Percentiles rank a stretch among this genome's conserved stretches.
Conservation (phyloP, 2,888 invertebrate species). For the Asteroscopus sphinx region DNA sequence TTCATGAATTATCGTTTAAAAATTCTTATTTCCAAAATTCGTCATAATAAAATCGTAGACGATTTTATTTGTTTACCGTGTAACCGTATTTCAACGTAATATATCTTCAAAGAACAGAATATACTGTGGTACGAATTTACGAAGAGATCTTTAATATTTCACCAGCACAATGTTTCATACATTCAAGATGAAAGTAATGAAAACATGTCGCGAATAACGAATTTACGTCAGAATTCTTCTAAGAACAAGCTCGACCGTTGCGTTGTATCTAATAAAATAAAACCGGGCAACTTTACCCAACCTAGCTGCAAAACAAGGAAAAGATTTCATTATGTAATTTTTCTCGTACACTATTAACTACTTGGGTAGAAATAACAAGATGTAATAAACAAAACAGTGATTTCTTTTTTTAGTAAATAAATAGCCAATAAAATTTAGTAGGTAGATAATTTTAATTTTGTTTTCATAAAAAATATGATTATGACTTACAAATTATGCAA, state of each 20-base stretch:
- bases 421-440: too few species aligned
- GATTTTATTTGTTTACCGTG: slow-evolving; percentile 25
- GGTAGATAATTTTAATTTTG: too few species aligned
- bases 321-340: slow-evolving; percentile 30
- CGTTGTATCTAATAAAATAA: slow-evolving; percentile 49
- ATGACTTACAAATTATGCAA: too few species aligned
- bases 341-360: background rate
- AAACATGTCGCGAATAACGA: slow-evolving; percentile 59
- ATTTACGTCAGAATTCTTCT: slow-evolving; percentile 55
- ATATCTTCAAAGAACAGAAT: slow-evolving; percentile 46
- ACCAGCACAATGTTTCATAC: slow-evolving; percentile 44
- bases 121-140: slow-evolving; percentile 30
- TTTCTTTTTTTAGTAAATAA: too few species aligned
- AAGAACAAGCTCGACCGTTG: slow-evolving; percentile 44
- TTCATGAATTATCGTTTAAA: background rate
- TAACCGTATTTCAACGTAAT: slow-evolving; percentile 21
- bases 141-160: slow-evolving; percentile 53
- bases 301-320: slow-evolving; percentile 21
- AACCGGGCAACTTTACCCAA: slow-evolving; percentile 45
- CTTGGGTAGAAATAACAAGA: too few species aligned
- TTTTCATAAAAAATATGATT: too few species aligned
- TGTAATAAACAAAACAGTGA: too few species aligned
- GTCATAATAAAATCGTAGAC: slow-evolving; percentile 21
- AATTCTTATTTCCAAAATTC: background rate
- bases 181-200: slow-evolving; percentile 56